Evolutionary conservation across 2,888 invertebrate species (phyloP), one percentile per base, ranked within the genome.

Genomic region (Nasonovia ribisnigri): DNA sequence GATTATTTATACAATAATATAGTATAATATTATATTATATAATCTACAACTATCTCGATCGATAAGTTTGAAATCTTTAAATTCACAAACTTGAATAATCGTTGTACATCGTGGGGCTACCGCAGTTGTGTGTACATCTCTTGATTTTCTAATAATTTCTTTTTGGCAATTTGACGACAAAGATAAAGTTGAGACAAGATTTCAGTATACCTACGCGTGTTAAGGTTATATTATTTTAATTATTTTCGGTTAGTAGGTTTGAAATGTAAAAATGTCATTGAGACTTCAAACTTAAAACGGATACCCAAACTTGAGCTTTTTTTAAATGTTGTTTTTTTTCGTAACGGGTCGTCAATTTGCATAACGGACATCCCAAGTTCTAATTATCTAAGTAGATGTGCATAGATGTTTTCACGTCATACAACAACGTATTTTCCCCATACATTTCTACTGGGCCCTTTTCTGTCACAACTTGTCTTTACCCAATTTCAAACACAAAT

Each of bases 41-140:
- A 36, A 77, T 77, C 77, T 77, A 77, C 36, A 42, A 77, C 77
- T 77, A 60, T 89, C 89, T 57, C 89, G 89, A 43, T 89, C 89
- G 60, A 89, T 60, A 89, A 43, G 46, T 88, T 57, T 57, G 88
- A 54, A 57, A 29, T 26, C 42, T 77, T 77, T 36, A 8, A 77
- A 77, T 77, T 36, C 20, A 77, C 77, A 77, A 77, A 77, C 36
- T 77, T 36, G 77, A 36, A 77, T 36, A 36, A 77, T 77, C 36
- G 8, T 77, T 77, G 77, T 36, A 77, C 77, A 20, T 77, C 77
- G 77, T 36, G 6, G 20, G 77, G 20, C 20, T 77, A 77, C 36
- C 36, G 8, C 77, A 42, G 36, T 36, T 36, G 6, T 36, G 77
- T 36, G 36, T 36, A 77, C 20, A 36, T 36, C 16, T 77, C 77